phyloP scores from a whole-genome alignment of 2,113 vertebrate genomes.

The Harpagus bidentatus region DNA sequence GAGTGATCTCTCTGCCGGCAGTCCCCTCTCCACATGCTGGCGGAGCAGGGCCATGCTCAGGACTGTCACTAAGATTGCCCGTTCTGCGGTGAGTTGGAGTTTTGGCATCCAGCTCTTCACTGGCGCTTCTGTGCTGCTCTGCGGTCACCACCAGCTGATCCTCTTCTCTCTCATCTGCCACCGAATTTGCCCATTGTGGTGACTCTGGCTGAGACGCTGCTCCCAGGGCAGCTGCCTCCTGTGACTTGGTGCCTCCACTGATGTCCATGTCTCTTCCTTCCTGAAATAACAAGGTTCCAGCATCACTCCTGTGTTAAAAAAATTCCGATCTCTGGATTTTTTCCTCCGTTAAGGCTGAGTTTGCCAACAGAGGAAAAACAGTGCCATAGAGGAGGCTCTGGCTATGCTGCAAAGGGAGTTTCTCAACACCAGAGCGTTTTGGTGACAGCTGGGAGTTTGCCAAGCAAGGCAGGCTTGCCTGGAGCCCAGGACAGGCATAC shows the following conservation, averaged over 20 bases:
- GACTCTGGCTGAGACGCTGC: too few species aligned
- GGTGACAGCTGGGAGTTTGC: background rate
- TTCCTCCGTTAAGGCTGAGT: background rate
- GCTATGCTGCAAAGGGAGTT: background rate
- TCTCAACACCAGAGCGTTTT: background rate
- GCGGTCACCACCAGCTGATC: too few species aligned
- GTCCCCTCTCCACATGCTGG: background rate
- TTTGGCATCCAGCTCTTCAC: background rate
- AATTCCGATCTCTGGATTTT: background rate
- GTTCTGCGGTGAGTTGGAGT: background rate
- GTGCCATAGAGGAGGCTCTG: background rate
- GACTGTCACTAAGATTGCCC: background rate
- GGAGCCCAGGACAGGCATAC: background rate
- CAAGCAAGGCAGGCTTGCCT: background rate
- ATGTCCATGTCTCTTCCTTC: background rate
- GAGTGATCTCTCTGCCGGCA: background rate
- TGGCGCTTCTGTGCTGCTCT: background rate
- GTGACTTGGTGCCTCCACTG: background rate
- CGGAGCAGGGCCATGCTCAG: background rate
- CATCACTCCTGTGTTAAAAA: background rate
- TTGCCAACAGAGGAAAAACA: too few species aligned
- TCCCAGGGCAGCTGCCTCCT: background rate
- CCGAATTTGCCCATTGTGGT: background rate
- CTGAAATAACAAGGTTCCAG: background rate
- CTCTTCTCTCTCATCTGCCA: background rate